Percentiles rank a stretch among this genome's conserved stretches.
phyloP scores from a whole-genome alignment of 2,113 vertebrate species.

The Kryptolebias marmoratus region DNA sequence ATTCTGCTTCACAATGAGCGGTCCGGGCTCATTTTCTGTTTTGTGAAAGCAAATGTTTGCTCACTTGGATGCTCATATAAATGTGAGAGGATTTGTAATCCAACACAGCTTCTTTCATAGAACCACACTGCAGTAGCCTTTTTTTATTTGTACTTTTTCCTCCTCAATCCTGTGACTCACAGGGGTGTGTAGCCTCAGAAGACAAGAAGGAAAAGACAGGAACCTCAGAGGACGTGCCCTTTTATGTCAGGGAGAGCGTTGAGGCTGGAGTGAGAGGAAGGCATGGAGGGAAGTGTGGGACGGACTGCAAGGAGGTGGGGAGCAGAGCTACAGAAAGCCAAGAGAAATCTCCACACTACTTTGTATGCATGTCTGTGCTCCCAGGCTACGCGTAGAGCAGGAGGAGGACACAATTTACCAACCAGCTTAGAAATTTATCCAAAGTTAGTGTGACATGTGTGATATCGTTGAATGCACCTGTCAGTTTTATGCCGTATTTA shows the following conservation, averaged over 20 bases:
- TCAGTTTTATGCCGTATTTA: constrained; percentile 48
- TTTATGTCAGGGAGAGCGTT: constrained; percentile 58
- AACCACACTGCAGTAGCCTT: neutral
- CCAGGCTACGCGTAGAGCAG: constrained; percentile 59
- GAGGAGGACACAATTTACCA: constrained; percentile 68
- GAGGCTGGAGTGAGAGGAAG: constrained; percentile 14
- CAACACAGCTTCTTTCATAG: neutral
- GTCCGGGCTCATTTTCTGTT: constrained; percentile 15
- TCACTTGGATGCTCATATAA: constrained; percentile 11
- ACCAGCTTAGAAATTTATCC: constrained; percentile 66
- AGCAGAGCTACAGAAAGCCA: constrained; percentile 54
- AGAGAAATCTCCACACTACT: constrained; percentile 67
- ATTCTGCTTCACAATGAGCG: constrained; percentile 22
- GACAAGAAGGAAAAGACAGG: constrained; percentile 46
- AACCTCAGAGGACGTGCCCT: constrained; percentile 66
- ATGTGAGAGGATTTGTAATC: constrained; percentile 25
- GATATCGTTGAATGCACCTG: constrained; percentile 58
- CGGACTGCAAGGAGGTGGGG: constrained; percentile 33
- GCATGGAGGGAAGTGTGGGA: constrained; percentile 26
- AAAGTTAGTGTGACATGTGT: constrained; percentile 65
- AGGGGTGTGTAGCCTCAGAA: constrained; percentile 33
- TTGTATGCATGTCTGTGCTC: constrained; percentile 70
- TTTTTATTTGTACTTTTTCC: constrained; percentile 7
- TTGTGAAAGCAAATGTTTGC: constrained; percentile 30
- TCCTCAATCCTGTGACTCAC: constrained; percentile 15